Evolutionary conservation across 2,113 vertebrate species (phyloP), one percentile per base, ranked within the genome.

Genomic region (Zosterops pallidus): DNA sequence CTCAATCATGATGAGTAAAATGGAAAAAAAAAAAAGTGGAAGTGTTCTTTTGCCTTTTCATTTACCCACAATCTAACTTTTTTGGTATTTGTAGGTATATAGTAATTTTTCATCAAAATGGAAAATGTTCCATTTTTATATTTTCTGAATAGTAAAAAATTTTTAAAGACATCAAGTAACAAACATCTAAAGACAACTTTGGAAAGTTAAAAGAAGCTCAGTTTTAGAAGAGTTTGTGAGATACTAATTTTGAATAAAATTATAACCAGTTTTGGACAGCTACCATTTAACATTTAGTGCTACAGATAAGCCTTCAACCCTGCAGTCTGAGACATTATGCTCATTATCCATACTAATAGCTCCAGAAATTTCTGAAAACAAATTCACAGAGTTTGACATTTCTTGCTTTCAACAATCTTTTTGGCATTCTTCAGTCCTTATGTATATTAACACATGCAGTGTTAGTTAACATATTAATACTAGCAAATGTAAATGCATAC

Each of bases 391-490:
- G 74, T 82, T 83, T 87, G 87, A 89, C 89, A 91, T 95, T 95
- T 95, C 83, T 82, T 78, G 56, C 60, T 86, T 96, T 81, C 72
- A 80, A 94, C 76, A 63, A 65, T 92, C 70, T 86, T 77, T 83
- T 75, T 95, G 93, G 79, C 94, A 96, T 68, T 41, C 68, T 90
- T 77, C 55, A 74, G 76, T 14, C 80, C 83, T 95, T 93, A 87
- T 93, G 88, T 94, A 86, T 81, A 93, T 94, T 95, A 91, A 90
- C 94, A 92, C 92, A 95, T 80, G 83, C 76, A 93, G 87, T 77
- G 85, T 96, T 92, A 95, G 76, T 90, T 92, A 96, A 94, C 68
- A 83, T 94, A 85, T 57, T 96, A 95, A 95, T 92, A 78, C 79
- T 41, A 94, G 81, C 47, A 78, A 55, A 83, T 94, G 68, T 93